Base-by-base conservation (phyloP, 2,797 vertebrate species). In the Sorex maritimensis region DNA sequence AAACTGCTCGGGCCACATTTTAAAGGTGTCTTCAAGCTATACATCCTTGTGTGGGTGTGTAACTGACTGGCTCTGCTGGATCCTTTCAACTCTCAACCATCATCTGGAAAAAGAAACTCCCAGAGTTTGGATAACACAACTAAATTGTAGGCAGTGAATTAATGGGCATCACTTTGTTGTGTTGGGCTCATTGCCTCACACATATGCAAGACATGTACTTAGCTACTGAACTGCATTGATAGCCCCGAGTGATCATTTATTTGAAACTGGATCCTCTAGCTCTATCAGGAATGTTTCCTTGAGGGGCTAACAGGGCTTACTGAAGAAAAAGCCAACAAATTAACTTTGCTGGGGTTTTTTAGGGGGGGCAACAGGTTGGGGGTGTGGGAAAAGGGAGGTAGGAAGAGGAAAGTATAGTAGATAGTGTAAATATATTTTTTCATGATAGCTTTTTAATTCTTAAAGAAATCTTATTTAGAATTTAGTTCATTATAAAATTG, bases 401-500 rank as follows among this genome's bases (percentile, higher is more conserved):
- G 52, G 17, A 14, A 17, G 52, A 4, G 52, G 52, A 5, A 84
- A 74, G n/a, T 80, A 65, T 44, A 88, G 71, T 58, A 82, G 58
- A 55, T 14, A n/a, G 13, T 81, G 34, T 67, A 81, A 55, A 63
- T 74, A 41, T 44, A 52, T 77, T 46, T 75, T 83, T 71, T 30
- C 68, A 28, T 80, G 44, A 68, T 15, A 46, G 28, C 0, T 61
- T 84, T 92, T 90, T 68, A 34, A 52, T 63, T 69, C 44, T 46
- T 14, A 55, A 14, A 46, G 67, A 65, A 90, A 65, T 10, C 30
- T 81, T 87, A 79, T 92, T 90, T 68, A 38, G 38, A 88, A 79
- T 68, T 92, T 88, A 65, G 85, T 65, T 38, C 61, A 84, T 28
- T 81, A 84, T 8, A 74, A 85, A 2, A 11, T 93, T 83, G 80